Base-by-base conservation (phyloP, 2,113 vertebrate species). In the Caranx melampygus region DNA sequence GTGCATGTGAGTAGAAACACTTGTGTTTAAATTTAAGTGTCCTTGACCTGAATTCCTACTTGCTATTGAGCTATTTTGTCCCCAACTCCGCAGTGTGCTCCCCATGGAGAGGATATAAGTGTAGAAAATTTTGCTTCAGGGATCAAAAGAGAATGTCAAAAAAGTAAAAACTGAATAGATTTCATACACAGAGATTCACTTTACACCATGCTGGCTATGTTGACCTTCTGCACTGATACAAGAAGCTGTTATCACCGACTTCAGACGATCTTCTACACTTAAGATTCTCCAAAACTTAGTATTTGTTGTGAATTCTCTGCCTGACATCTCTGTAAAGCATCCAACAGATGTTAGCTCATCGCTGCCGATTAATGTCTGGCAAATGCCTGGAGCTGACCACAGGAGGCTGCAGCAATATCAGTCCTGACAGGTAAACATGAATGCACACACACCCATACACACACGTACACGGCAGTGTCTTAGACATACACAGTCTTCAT, bases 331-430 rank as follows among this genome's bases (percentile, higher is more conserved):
- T 33, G 71, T 42, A 20, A 70, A 81, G 72, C 58, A 63, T 12
- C 7, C 35, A 89, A 70, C 91, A 94, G 91, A 89, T 92, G 90
- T 83, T 79, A 15, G 47, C 79, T 78, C 42, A 82, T 80, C 33
- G 21, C 54, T 71, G 78, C 82, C 60, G 45, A 88, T 91, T 88
- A 84, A 84, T 70, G 63, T 82, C 61, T 90, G 78, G 75, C 55
- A 79, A 78, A 78, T 16, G 67, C 73, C 83, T 75, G 71, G 60
- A 91, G 72, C 54, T 75, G 77, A 89, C 67, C 87, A 72, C 88
- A 83, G 90, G 89, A 86, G 90, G 82, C 70, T 60, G 81, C 57
- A 8, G 81, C 15, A 49, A 70, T 40, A 89, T 82, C 65, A 73
- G 51, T 75, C 78, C 55, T 68, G 79, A 81, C 55, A 76, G 78